These are phyloP conservation scores for Formicarius rufipectus DNA, from an alignment of 2,113 vertebrate genomes.

Conservation along the genomic window DNA sequence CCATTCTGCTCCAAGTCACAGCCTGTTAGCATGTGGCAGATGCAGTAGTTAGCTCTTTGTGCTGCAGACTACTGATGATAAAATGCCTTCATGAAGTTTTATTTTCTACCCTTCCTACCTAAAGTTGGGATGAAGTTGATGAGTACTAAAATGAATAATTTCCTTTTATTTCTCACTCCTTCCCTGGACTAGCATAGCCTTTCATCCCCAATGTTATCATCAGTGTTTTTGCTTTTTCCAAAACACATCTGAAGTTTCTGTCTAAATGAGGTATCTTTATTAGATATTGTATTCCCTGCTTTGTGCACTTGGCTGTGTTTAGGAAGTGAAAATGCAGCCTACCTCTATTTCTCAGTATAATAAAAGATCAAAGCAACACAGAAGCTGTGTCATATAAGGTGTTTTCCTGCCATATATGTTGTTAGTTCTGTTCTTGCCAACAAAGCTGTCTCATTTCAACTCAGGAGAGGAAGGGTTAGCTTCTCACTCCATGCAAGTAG, in stretches of 20 bases:
- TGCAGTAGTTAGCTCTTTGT: neutral
- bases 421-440: neutral
- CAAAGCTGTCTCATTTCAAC: neutral
- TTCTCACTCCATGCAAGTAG: neutral
- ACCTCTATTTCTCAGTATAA: neutral
- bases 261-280: neutral
- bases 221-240: neutral
- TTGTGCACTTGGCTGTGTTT: neutral
- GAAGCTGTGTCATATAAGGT: neutral
- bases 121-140: neutral
- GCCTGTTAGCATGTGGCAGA: accelerated
- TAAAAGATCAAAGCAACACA: neutral
- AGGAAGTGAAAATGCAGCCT: neutral
- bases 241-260: neutral
- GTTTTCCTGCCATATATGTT: neutral
- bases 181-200: neutral
- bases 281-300: neutral
- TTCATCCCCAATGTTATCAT: neutral
- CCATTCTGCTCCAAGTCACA: neutral
- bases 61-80: accelerated
- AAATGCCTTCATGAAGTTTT: neutral
- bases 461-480: neutral
- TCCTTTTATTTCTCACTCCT: neutral
- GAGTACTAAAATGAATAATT: neutral
- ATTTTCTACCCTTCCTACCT: neutral